Evolutionary conservation across 1,140 invertebrate genomes (phyloP), one percentile per base, ranked within the genome.

Genomic region (Eufriesea mexicana): DNA sequence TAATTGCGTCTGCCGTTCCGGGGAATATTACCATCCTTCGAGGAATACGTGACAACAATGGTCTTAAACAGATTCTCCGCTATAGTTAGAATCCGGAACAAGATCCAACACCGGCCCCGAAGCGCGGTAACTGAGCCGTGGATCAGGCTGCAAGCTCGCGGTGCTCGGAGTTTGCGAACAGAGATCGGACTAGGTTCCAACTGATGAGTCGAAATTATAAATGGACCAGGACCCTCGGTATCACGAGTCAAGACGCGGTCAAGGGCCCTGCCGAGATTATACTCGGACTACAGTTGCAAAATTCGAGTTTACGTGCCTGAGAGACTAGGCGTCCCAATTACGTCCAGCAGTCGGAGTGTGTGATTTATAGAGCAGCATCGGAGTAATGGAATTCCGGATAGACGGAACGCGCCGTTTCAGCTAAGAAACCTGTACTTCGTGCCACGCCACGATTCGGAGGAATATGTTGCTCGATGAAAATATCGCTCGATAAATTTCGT

Each of bases 151-250:
- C 25, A n/a, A n/a, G 23, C 2, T 2, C 5, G 10, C 1, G 64
- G 9, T 72, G n/a, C 16, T 5, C 16, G 28, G 16, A 74, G 49
- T 66, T 74, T 16, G 14, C 45, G 6, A 28, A 35, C 25, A 57
- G 47, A 51, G 57, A 61, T 79, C 66, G 10, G 7, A 57, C 18
- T 12, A 25, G 1, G 51, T 68, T n/a, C 16, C 35, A 0, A 18
- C 49, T 20, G 76, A 70, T 49, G 54, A 79, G 45, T n/a, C 42
- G n/a, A 64, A 64, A 45, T 66, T 64, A 64, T 42, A 74, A 80
- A 66, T 45, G 61, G 61, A 49, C 25, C 70, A 28, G 47, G 64
- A 57, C 35, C 35, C 51, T 51, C 20, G 9, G 57, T 20, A 20
- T 42, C 12, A 8, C n/a, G 12, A 25, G 10, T 5, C 25, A 51